Evolutionary conservation across 1,140 invertebrate genomes (phyloP), one percentile per base, ranked within the genome.

Genomic region (Drosophila pectinifera): DNA sequence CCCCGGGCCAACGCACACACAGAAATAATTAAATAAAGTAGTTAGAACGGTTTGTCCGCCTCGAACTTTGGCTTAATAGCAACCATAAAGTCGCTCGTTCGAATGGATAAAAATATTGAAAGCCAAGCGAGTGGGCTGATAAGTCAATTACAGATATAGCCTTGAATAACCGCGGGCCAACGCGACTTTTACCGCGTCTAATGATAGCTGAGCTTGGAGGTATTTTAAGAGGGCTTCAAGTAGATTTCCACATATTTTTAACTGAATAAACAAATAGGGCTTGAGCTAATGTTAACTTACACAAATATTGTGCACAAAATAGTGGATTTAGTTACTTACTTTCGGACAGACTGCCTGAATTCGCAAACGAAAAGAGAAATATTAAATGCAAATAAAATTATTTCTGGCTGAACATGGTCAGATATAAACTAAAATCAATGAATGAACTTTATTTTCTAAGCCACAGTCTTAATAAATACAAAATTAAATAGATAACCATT

Each of bases 131-230:
- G 68, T 72, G 68, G 68, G 68, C 24, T 72, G 68, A 72, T 70
- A 70, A 70, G 67, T 70, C 64, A 70, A 70, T 72, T 72, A 70
- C 65, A 72, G 26, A 18, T 26, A 48, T 57, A 57, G 45, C 68
- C 68, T 72, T 72, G 68, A 70, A 22, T 13, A 28, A 20, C 31
- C 34, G 14, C 10, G 7, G 2, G 64, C 36, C 26, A 64, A 51
- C 5, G 34, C 18, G 13, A 46, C 67, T 70, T 57, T 70, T 70
- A 39, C 67, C 24, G n/a, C n/a, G 22, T 31, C 18, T 38, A 68
- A 46, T 46, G 48, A 69, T 20, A 68, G 2, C 36, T 18, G n/a
- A 10, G 31, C 41, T 55, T 39, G 2, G 2, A 38, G 18, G 10
- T 26, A 45, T 54, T 38, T 64, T 24, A 48, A 31, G 16, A 39